Conservation (phyloP, 2,113 vertebrate genomes). For the Notarius quadriscutis region DNA sequence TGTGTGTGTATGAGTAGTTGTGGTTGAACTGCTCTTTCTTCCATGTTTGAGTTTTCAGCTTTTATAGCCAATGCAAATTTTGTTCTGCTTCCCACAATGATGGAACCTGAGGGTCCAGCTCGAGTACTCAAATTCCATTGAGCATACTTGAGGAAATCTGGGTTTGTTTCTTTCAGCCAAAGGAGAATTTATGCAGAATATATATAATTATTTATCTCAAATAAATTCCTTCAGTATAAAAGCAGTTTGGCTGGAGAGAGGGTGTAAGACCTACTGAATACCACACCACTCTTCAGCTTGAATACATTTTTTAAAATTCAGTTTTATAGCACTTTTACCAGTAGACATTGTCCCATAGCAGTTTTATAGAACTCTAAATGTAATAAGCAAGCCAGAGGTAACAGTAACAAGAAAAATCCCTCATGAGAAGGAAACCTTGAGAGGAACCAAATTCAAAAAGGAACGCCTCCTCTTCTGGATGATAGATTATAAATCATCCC, state of each 20-base stretch:
- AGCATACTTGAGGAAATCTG: not conserved
- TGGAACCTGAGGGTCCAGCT: not conserved
- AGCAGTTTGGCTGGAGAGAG: not conserved
- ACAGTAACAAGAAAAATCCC: not conserved
- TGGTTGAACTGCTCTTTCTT: constrained; percentile 14
- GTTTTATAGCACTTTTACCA: not conserved
- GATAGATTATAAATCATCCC: not conserved
- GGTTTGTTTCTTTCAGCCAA: not conserved
- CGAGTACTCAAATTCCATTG: not conserved
- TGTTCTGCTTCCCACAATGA: constrained; percentile 22
- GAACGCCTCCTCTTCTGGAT: not conserved
- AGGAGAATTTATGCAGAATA: not conserved
- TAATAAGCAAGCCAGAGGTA: not conserved
- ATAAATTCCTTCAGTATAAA: not conserved
- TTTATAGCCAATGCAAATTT: constrained; percentile 62
- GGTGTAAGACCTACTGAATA: not conserved
- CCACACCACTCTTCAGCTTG: not conserved
- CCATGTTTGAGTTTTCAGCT: constrained; percentile 53
- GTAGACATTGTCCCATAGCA: not conserved
- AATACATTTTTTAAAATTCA: not conserved
- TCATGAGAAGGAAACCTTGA: not conserved
- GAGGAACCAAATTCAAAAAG: not conserved
- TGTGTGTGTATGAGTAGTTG: not conserved
- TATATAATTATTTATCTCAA: not conserved
- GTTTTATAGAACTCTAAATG: no score